phyloP scores from a whole-genome alignment of 1,140 invertebrate species.

The Dolichoris vasculosae region DNA sequence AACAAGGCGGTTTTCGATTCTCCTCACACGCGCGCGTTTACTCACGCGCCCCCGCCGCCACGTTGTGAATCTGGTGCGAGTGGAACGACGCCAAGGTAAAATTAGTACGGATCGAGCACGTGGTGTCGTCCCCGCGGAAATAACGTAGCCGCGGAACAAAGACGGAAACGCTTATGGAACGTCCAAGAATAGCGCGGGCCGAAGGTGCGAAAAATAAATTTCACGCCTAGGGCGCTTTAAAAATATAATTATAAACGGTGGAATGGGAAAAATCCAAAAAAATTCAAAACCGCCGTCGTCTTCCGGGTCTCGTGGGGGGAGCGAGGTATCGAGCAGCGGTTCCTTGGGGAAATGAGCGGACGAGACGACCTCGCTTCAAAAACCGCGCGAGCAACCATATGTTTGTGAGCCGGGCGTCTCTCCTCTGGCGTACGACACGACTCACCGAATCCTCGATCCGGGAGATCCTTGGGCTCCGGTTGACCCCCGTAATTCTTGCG shows the following conservation, averaged over 20 bases:
- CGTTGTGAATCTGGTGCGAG: not conserved
- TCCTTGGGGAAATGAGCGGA: too few relatives aligned
- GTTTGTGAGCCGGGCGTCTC: not conserved
- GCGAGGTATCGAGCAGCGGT: too few relatives aligned
- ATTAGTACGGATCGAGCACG: not conserved
- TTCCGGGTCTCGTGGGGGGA: too few relatives aligned
- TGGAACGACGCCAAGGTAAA: too few relatives aligned
- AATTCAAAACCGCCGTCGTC: too few relatives aligned
- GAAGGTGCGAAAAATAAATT: slow-evolving; percentile 19
- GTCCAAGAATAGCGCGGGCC: not conserved
- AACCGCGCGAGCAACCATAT: not conserved
- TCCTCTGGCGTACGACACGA: not conserved
- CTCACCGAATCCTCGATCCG: slow-evolving; percentile 73
- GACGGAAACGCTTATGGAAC: not conserved
- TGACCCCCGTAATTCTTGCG: slow-evolving; percentile 65
- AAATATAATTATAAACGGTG: not conserved
- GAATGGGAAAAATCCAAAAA: too few relatives aligned
- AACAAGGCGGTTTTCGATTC: too few relatives aligned
- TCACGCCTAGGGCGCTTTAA: not conserved
- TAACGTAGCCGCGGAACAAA: too few relatives aligned
- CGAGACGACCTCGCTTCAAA: not conserved
- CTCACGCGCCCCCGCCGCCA: not conserved
- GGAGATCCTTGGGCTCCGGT: slow-evolving; percentile 64
- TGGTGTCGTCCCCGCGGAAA: not conserved
- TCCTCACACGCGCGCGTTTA: too few relatives aligned